Conservation (phyloP, 2,888 invertebrate genomes). For the Plagodis dolabraria region DNA sequence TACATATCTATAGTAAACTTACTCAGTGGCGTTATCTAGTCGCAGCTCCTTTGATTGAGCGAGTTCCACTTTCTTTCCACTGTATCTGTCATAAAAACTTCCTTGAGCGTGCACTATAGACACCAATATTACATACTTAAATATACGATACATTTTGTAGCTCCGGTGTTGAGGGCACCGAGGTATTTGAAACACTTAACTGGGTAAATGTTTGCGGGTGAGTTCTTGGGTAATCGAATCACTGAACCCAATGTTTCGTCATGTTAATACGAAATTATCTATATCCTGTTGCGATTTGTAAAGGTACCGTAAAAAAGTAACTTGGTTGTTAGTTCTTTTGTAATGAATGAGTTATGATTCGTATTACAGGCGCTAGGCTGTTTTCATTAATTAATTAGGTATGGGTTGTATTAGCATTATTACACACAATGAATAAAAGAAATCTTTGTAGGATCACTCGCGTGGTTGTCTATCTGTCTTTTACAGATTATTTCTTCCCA, state of each 20-base stretch:
- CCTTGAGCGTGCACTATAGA: conserved; percentile 46
- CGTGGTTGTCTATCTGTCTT: too few relatives aligned
- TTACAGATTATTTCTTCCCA: too few relatives aligned
- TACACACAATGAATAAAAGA: too few relatives aligned
- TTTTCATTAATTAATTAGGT: neutral
- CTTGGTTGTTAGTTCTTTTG: conserved; percentile 3
- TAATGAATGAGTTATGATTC: neutral
- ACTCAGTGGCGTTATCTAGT: conserved; percentile 53
- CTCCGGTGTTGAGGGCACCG: conserved; percentile 21
- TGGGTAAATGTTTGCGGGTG: conserved; percentile 27
- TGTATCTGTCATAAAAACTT: conserved; percentile 57
- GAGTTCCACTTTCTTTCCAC: conserved; percentile 57
- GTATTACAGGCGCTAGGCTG: neutral
- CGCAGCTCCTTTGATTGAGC: conserved; percentile 46
- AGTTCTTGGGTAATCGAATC: conserved; percentile 31
- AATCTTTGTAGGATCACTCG: too few relatives aligned
- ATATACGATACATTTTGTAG: conserved; percentile 51
- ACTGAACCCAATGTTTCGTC: conserved; percentile 34
- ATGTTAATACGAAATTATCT: conserved; percentile 31
- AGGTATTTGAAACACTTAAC: conserved; percentile 38
- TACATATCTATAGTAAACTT: conserved; percentile 37
- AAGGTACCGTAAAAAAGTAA: conserved; percentile 21
- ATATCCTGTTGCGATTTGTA: conserved; percentile 32
- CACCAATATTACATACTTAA: conserved; percentile 46
- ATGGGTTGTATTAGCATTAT: too few relatives aligned